A percentile compares a stretch with the other conserved stretches of the same genome.
These are phyloP conservation scores for Clarias pachynema DNA, from an alignment of 2,797 vertebrate genomes.

Conservation along the genomic window DNA sequence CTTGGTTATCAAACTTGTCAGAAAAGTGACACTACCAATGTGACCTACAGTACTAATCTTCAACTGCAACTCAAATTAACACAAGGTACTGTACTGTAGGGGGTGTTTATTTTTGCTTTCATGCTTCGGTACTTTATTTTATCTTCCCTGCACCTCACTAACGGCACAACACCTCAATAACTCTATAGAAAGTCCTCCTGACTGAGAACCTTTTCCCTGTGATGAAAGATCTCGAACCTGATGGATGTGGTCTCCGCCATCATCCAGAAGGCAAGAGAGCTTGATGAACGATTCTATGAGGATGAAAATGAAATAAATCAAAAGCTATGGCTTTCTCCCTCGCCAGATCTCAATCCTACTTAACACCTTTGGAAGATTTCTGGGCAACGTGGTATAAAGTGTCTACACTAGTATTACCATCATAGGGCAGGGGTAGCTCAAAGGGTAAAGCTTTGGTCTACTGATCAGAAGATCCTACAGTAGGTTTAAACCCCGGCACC, in stretches of 20 bases:
- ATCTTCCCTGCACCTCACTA: not conserved
- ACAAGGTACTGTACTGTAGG: not conserved
- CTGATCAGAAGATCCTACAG: too few species aligned
- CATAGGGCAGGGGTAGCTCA: too few species aligned
- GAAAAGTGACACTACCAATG: not conserved
- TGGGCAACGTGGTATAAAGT: not conserved
- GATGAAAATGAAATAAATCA: not conserved
- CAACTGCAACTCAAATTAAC: not conserved
- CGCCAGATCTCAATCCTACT: not conserved
- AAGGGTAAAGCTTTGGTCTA: too few species aligned
- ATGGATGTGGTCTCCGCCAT: not conserved
- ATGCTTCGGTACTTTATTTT: not conserved
- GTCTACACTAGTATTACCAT: not conserved
- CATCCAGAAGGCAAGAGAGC: not conserved
- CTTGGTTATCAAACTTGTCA: not conserved
- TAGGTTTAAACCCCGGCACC: too few species aligned
- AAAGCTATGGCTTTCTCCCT: not conserved
- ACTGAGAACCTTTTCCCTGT: not conserved
- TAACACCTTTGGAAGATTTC: not conserved
- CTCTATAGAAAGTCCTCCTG: not conserved
- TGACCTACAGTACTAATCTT: not conserved
- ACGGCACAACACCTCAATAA: not conserved
- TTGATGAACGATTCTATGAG: not conserved
- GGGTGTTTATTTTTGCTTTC: not conserved
- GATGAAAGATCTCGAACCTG: not conserved